These are phyloP conservation scores for Tetramorium alpestre DNA, from an alignment of 1,140 invertebrate species.

Conservation along the genomic window DNA sequence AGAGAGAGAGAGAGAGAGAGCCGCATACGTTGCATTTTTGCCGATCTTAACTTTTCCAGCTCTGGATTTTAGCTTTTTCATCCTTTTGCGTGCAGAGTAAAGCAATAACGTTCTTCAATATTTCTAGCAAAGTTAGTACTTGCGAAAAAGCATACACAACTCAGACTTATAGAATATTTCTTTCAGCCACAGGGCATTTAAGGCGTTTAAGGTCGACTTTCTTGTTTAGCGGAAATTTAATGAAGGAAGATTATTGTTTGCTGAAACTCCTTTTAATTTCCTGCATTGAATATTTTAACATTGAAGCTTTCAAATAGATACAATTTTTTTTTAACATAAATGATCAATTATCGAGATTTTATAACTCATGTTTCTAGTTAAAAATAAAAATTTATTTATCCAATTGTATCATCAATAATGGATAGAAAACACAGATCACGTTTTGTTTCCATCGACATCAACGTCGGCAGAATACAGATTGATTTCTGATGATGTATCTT, in stretches of 20 bases:
- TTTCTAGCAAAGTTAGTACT: constrained; percentile 1
- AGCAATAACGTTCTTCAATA: constrained; percentile 39
- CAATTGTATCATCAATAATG: too few species aligned
- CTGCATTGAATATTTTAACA: not conserved
- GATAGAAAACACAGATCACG: not conserved
- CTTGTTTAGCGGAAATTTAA: constrained; percentile 17
- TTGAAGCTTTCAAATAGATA: not conserved
- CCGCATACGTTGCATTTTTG: constrained; percentile 10
- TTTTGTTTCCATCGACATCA: not conserved
- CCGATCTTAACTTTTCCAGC: not conserved
- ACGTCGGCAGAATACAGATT: constrained; percentile 25
- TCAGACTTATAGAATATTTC: not conserved
- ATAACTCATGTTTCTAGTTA: not conserved
- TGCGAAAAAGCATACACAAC: not conserved
- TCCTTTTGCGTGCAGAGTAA: not conserved
- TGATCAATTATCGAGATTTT: not conserved
- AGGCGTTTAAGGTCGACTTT: not conserved
- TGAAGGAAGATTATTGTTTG: not conserved
- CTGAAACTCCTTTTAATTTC: constrained; percentile 15
- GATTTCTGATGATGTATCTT: constrained; percentile 13
- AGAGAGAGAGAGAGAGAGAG: not conserved
- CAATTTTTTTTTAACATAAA: not conserved
- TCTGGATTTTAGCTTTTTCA: constrained; percentile 16
- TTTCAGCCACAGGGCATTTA: constrained; percentile 1
- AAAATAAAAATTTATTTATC: constrained; percentile 1